Base-by-base conservation (phyloP, 2,113 vertebrate species). In the Fregetta grallaria region DNA sequence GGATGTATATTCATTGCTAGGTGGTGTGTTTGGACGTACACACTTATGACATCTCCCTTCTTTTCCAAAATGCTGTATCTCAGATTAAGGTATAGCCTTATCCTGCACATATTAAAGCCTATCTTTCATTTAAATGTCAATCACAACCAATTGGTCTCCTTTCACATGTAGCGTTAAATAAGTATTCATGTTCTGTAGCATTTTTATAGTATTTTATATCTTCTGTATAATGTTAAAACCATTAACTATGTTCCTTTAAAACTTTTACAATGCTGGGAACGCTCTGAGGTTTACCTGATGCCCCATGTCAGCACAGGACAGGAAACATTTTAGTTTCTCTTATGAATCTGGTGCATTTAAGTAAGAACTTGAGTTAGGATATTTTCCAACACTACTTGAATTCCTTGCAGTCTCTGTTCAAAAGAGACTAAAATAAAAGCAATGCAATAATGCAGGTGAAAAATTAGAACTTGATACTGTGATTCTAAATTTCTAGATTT, bases 161-260 rank as follows among this genome's bases (percentile, higher is more conserved):
- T 49, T 15, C 53, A 26, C 15, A 4, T 3, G 1, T 26, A 50
- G 68, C 0, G 0, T 61, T 90, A 65, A 55, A 56, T 7, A 53
- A 22, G 7, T 71, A 17, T 26, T 22, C 13, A 29, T 42, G 17
- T 13, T 50, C 52, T 50, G 25, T 10, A 23, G 19, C 21, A 40
- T 66, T 38, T 61, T 61, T 61, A 26, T 61, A 61, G 59, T 61
- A 12, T 26, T 61, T 61, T 36, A 26, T 26, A 61, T 26, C n/a
- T 38, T 38, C 59, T 61, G n/a, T 16, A 18, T 13, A 73, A 47
- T 30, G 30, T 50, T 81, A 80, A 71, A 78, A 45, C 18, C 13
- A 40, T 19, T 49, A 73, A 22, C 16, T 34, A 3, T 15, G 9
- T 25, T 86, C n/a, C 32, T 50, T 59, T 67, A 88, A 87, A 74